These are phyloP conservation scores for Agonum fuliginosum DNA, from an alignment of 2,888 invertebrate species.

Conservation along the genomic window DNA sequence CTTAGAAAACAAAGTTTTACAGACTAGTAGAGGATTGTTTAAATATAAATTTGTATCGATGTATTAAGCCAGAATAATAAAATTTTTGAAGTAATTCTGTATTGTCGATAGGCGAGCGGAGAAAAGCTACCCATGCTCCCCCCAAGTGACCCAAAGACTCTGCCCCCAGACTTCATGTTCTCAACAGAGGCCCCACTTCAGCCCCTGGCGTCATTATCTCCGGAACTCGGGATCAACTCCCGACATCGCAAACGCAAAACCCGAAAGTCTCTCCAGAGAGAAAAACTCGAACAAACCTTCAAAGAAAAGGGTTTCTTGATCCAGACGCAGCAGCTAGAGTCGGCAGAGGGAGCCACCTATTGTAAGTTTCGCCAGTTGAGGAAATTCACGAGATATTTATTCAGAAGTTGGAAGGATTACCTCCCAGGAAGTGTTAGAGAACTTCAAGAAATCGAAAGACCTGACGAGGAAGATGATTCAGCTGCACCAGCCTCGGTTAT, in stretches of 20 bases:
- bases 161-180: slow-evolving; percentile 68
- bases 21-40: no score
- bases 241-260: slow-evolving; percentile 82
- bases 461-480: slow-evolving; percentile 57
- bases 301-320: slow-evolving; percentile 95
- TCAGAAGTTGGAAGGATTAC: slow-evolving; percentile 95
- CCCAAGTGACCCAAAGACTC: slow-evolving; percentile 62
- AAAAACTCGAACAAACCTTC: slow-evolving; percentile 93
- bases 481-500: slow-evolving; percentile 8
- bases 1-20: no score
- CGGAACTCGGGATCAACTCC: slow-evolving; percentile 62
- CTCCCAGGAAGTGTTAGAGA: slow-evolving; percentile 80
- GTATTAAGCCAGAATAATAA: slow-evolving; percentile 26
- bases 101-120: slow-evolving; percentile 72
- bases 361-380: slow-evolving; percentile 93
- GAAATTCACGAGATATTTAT: slow-evolving; percentile 93
- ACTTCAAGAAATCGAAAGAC: slow-evolving; percentile 66
- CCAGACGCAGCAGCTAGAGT: slow-evolving; percentile 93
- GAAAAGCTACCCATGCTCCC: slow-evolving; percentile 73
- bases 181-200: slow-evolving; percentile 67
- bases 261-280: slow-evolving; percentile 87
- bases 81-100: slow-evolving; percentile 50
- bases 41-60: background rate
- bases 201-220: slow-evolving; percentile 36
- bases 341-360: slow-evolving; percentile 94